Evolutionary conservation across 2,113 vertebrate genomes (phyloP).

Genomic region (Turnix velox): DNA sequence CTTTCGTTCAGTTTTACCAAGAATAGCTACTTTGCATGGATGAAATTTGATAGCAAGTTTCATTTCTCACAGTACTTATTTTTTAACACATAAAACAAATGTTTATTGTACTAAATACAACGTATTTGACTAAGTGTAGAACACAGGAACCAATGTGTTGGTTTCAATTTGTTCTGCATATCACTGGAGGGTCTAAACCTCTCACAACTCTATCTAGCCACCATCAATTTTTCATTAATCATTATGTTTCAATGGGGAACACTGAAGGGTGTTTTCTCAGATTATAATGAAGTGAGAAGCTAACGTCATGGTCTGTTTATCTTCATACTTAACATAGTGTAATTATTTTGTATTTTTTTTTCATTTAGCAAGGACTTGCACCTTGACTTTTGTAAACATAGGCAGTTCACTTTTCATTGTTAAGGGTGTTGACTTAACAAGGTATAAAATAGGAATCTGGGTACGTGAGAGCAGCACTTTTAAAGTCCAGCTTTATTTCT

Average conservation of each 20-base stretch:
- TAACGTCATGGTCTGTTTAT: slow-evolving; percentile 52
- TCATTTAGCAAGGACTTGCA: not conserved
- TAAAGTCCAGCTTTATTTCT: not conserved
- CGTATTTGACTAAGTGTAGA: slow-evolving; percentile 34
- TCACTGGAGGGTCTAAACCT: slow-evolving; percentile 47
- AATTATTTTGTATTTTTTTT: slow-evolving; percentile 10
- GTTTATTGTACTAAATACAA: slow-evolving; percentile 44
- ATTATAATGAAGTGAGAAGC: slow-evolving; percentile 34
- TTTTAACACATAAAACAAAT: slow-evolving; percentile 11
- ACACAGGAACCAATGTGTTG: slow-evolving; percentile 39
- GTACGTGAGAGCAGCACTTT: not conserved
- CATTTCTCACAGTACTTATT: slow-evolving; percentile 9
- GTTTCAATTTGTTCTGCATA: slow-evolving; percentile 57
- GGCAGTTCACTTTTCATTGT: slow-evolving; percentile 20
- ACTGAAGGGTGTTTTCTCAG: slow-evolving; percentile 59
- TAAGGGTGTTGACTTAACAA: slow-evolving; percentile 32
- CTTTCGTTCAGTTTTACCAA: not conserved
- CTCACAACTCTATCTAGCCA: slow-evolving; percentile 40
- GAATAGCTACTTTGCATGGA: not conserved
- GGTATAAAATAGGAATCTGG: slow-evolving; percentile 46
- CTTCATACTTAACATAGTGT: slow-evolving; percentile 39
- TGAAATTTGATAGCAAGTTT: not conserved
- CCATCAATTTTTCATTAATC: slow-evolving; percentile 51
- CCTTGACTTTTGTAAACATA: slow-evolving; percentile 48
- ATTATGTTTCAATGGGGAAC: slow-evolving; percentile 50